Evolutionary conservation across 1,140 invertebrate genomes (phyloP), one percentile per base, ranked within the genome.

Genomic region (Zaprionus camerounensis): DNA sequence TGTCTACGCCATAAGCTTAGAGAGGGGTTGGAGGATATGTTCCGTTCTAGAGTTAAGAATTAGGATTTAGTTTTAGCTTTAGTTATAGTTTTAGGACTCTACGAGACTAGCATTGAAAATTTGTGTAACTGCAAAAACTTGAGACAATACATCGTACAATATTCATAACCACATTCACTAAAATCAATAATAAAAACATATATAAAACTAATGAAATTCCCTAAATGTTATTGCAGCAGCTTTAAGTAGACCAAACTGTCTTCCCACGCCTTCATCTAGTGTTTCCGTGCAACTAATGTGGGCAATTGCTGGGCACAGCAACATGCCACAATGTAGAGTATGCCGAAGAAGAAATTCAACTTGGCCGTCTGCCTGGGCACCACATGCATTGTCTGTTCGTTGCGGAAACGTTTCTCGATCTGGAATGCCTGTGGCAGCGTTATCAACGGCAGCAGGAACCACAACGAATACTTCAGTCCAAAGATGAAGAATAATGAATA

Each of bases 401-500:
- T 95, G 61, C 98, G 95, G 92, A 99, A 99, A 87, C 96, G 95
- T 92, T 97, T 97, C 91, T 99, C 98, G 85, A 98, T 96, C 91
- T 96, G 94, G 93, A 99, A 99, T 36, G 98, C 98, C 74, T 95
- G 94, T 17, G 96, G 96, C 71, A 99, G 93, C 13, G 98, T 99
- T 2, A 98, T 93, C 24, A 98, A 93, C 36, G 98, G 98, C 62
- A 99, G 93, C 71, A 98, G 93, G 92, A 99, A 98, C 96, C 97
- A 98, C 38, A 95, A 91, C 5, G 97, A 97, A 92, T 96, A 96
- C 91, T 97, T 96, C 0, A 98, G 93, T 7, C 96, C 95, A 61
- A 97, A 95, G 46, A 98, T 96, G 36, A 97, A 95, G 93, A 99
- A 96, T 72, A 97, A 95, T 65, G 98, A 96, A 82, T 99, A 99